Conservation (phyloP, 1,140 invertebrate genomes). For the Meloidogyne floridensis region DNA sequence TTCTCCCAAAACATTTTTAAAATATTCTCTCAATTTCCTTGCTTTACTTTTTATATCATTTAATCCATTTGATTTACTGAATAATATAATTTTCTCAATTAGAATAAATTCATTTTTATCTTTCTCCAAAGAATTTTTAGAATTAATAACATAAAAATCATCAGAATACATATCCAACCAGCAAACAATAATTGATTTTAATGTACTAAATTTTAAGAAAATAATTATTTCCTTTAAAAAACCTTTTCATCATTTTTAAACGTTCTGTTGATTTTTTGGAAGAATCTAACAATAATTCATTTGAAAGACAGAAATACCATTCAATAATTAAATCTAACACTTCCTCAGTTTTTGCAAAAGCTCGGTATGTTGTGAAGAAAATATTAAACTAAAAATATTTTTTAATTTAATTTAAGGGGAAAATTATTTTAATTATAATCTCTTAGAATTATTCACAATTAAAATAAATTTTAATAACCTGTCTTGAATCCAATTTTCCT, state of each 20-base stretch:
- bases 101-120: neutral
- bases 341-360: constrained; percentile 79
- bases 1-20: constrained; percentile 63
- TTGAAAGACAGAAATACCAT: constrained; percentile 71
- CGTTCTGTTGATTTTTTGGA: neutral
- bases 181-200: constrained; percentile 77
- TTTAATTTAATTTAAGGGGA: neutral
- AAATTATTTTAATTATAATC: too few relatives aligned
- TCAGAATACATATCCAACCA: constrained; percentile 95
- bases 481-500: constrained; percentile 92
- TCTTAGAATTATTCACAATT: neutral
- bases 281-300: neutral
- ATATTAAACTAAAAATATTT: constrained; percentile 79
- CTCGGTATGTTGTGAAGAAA: constrained; percentile 89
- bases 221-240: neutral
- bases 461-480: constrained; percentile 13
- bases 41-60: constrained; percentile 81
- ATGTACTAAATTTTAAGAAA: constrained; percentile 35
- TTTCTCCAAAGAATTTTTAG: constrained; percentile 69
- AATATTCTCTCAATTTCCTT: constrained; percentile 76
- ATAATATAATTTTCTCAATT: constrained; percentile 3
- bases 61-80: constrained; percentile 67
- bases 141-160: constrained; percentile 86
- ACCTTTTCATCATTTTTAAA: constrained; percentile 15
- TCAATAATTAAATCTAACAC: constrained; percentile 81